Base-by-base conservation (phyloP, 2,113 vertebrate species). In the Columbina picui region DNA sequence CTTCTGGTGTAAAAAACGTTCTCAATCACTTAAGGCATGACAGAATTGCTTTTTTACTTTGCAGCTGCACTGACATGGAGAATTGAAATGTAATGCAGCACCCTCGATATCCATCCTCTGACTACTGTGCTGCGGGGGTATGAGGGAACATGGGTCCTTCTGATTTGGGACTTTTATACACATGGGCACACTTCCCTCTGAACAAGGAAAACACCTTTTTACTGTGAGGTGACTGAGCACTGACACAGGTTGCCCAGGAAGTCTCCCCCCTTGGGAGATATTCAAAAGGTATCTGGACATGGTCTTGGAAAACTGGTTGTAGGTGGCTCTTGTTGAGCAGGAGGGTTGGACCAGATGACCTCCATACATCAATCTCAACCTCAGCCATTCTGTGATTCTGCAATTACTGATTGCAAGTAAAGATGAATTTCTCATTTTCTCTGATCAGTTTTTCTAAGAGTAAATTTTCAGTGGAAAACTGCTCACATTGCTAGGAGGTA, bases 321-420 rank as follows among this genome's bases (percentile, higher is more conserved):
- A 43, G 39, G 17, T 0, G 10, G 23, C 10, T 13, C 19, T 36
- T 10, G 17, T 70, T 65, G 73, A 69, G 68, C n/a, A 57, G 9
- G 34, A 45, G 19, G 0, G 8, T 17, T 55, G 61, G 69, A 45
- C 22, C 22, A 88, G 32, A 34, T 26, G 17, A 55, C 2, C 3
- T 87, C 34, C 26, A 50, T 4, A 41, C 38, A 32, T 34, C 56
- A 49, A 43, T 79, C 59, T 26, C 43, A 85, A 32, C 15, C 32
- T 83, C 43, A 64, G 17, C 26, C 18, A 18, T 64, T 83, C 70
- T 52, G 20, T 34, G 47, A 70, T 57, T 74, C 78, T 71, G 34
- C 1, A 2, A 17, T 43, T 75, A 14, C 0, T 52, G 22, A 64
- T 1, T 64, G 18, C 0, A 13, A 50, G 21, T 19, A 53, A 90